Conservation (phyloP, 2,113 vertebrate genomes). For the Forbesichthys papilliferus region DNA sequence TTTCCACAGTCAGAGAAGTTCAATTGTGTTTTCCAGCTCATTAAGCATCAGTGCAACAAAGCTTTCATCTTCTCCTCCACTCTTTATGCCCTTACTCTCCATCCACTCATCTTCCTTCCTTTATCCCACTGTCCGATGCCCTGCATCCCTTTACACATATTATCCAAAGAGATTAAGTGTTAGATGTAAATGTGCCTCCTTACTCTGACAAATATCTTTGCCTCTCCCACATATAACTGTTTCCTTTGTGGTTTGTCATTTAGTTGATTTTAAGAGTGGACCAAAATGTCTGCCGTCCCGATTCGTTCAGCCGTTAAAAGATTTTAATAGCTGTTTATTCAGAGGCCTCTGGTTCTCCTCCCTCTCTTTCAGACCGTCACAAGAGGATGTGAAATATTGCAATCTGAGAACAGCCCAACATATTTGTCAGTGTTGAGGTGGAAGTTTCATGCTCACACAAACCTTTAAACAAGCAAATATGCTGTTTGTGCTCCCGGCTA, state of each 20-base stretch:
- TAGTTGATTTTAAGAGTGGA: conserved; percentile 42
- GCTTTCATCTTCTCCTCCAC: conserved; percentile 75
- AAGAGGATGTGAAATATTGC: conserved; percentile 79
- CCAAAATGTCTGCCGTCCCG: not conserved
- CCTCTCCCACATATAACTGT: conserved; percentile 16
- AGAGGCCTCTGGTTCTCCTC: conserved; percentile 74
- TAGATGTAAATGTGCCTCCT: conserved; percentile 51
- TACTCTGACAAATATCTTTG: conserved; percentile 5
- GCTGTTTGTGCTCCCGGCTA: not conserved
- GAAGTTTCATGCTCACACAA: conserved; percentile 56
- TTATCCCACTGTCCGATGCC: conserved; percentile 45
- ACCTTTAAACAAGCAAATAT: conserved; percentile 52
- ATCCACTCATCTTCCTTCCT: conserved; percentile 49
- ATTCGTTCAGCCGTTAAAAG: conserved; percentile 54
- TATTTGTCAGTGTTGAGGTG: conserved; percentile 76
- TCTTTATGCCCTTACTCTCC: conserved; percentile 49
- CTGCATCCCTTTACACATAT: conserved; percentile 42
- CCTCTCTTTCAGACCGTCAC: conserved; percentile 70
- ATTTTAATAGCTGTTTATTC: conserved; percentile 82
- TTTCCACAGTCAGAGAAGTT: conserved; percentile 84
- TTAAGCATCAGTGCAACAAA: conserved; percentile 80
- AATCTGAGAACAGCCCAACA: conserved; percentile 76
- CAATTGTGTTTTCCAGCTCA: conserved; percentile 87
- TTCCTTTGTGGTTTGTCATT: conserved; percentile 34
- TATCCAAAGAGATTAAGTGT: conserved; percentile 51